A percentile compares a stretch with the other conserved stretches of the same genome.
Conservation (phyloP, 2,888 invertebrate species). For the Hydraecia micacea region DNA sequence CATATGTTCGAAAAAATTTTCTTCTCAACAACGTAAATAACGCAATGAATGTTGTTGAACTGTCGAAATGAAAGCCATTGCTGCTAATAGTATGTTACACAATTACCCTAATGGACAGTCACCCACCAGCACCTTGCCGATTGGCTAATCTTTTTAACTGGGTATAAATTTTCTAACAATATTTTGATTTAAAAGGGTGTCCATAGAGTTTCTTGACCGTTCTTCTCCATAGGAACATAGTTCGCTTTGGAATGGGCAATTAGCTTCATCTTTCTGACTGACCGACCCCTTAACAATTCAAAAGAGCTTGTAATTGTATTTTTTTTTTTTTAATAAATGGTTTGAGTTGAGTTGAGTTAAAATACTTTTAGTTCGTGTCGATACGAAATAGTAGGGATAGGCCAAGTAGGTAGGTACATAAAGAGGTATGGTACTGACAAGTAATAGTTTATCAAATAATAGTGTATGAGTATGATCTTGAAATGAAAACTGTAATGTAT, state of each 20-base stretch:
- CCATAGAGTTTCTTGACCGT: neutral
- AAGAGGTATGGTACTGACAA: neutral
- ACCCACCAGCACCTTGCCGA: neutral
- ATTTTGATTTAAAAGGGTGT: neutral
- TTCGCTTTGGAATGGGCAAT: neutral
- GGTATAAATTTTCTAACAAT: neutral
- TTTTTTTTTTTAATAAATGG: too few relatives aligned
- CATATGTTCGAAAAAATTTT: neutral
- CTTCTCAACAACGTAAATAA: neutral
- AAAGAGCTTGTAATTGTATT: neutral
- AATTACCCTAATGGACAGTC: too few relatives aligned
- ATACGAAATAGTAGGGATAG: too few relatives aligned
- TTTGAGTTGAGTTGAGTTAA: too few relatives aligned
- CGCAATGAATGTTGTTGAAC: neutral
- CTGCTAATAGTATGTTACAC: neutral
- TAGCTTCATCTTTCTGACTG: neutral
- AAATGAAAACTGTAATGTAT: neutral
- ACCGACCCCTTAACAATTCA: neutral
- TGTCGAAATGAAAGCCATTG: neutral
- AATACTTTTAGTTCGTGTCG: neutral
- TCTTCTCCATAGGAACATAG: neutral
- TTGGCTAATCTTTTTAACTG: neutral
- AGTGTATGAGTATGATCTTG: neutral
- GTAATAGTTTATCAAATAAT: neutral
- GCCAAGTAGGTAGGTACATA: too few relatives aligned